phyloP scores from a whole-genome alignment of 2,888 invertebrate genomes.

The Linnaemya vulpina region DNA sequence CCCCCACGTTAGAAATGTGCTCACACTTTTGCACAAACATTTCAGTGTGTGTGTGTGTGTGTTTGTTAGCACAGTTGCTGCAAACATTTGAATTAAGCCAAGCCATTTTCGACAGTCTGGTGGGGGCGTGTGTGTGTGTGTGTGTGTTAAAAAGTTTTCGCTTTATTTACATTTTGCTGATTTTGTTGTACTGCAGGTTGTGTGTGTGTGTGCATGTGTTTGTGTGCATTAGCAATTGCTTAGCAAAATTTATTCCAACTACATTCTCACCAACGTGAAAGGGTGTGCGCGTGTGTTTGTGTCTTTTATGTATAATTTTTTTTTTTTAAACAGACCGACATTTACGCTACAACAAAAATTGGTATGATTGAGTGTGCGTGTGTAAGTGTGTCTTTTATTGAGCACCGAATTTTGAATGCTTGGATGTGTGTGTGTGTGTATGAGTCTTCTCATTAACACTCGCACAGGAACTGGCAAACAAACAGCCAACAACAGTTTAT shows the following conservation, averaged over 20 bases:
- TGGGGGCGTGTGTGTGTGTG: neutral
- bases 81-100: slow-evolving; percentile 29
- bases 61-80: slow-evolving; percentile 15
- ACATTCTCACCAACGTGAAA: too few relatives aligned
- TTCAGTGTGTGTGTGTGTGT: neutral
- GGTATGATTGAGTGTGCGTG: neutral
- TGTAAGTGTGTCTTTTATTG: neutral
- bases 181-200: slow-evolving; percentile 2
- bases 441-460: neutral
- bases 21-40: neutral
- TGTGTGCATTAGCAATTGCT: slow-evolving; percentile 9
- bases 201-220: too few relatives aligned
- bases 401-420: neutral
- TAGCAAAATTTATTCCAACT: slow-evolving; percentile 11
- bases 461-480: slow-evolving; percentile 19
- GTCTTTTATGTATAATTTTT: neutral
- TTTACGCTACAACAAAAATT: neutral
- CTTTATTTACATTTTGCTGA: slow-evolving; percentile 20
- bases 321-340: slow-evolving; percentile 16
- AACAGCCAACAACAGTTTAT: slow-evolving; percentile 24
- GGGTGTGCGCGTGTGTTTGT: neutral
- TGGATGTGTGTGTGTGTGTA: neutral
- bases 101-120: slow-evolving; percentile 28
- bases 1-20: neutral
- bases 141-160: neutral